Percentiles rank a stretch among this genome's conserved stretches.
Conservation (phyloP, 2,113 vertebrate species). For the Mus musculus region GRCm39 chr9:3545501-3546000, state of each 20-base stretch:
- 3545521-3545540: not conserved
- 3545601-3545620: too few relatives aligned
- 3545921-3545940: not conserved
- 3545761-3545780: not conserved
- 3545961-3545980: not conserved
- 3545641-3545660: not conserved
- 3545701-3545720: not conserved
- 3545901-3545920: not conserved
- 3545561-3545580: not conserved
- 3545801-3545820: slow-evolving; percentile 36
- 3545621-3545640: not conserved
- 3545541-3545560: not conserved
- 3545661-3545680: not conserved
- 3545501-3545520: not conserved
- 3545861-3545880: not conserved
- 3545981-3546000: not conserved
- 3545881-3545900: not conserved
- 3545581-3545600: not conserved
- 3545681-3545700: not conserved
- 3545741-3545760: slow-evolving; percentile 5
- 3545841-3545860: not conserved
- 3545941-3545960: not conserved
- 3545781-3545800: slow-evolving; percentile 26
- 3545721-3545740: not conserved
- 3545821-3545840: not conserved